Evolutionary conservation across 2,888 invertebrate species (phyloP).

Genomic region (Lordiphosa andalusiaca): DNA sequence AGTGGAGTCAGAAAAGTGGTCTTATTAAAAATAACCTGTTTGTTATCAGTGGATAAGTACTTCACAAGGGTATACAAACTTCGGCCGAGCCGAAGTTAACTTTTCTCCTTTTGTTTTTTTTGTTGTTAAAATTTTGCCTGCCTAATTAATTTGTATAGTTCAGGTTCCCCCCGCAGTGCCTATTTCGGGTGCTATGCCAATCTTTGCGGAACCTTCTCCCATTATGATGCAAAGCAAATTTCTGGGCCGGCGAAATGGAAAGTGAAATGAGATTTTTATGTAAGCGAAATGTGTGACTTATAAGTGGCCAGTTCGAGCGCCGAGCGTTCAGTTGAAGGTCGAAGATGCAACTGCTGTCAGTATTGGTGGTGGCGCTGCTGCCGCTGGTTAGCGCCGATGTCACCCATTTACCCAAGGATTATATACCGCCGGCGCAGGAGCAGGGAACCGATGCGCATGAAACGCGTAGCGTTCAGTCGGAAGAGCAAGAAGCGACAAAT

Average conservation of each 20-base stretch:
- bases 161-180: constrained; percentile 15
- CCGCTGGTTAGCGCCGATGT: constrained; percentile 23
- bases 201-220: constrained; percentile 12
- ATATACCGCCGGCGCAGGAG: constrained; percentile 21
- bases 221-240: constrained; percentile 56
- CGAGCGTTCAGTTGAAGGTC: constrained; percentile 31
- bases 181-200: constrained; percentile 7
- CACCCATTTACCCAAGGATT: constrained; percentile 32
- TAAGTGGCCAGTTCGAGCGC: constrained; percentile 48
- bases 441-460: constrained; percentile 22
- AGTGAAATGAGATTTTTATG: constrained; percentile 49
- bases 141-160: constrained; percentile 58
- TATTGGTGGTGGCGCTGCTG: constrained; percentile 34
- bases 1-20: no score
- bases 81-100: no score
- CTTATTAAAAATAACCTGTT: no score
- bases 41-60: no score
- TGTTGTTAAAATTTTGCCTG: constrained; percentile 41
- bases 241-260: constrained; percentile 36
- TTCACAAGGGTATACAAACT: no score
- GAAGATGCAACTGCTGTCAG: constrained; percentile 15
- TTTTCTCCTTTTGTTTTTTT: no score
- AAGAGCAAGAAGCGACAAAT: constrained; percentile 8
- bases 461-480: not conserved
- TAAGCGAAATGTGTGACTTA: constrained; percentile 47